phyloP scores from a whole-genome alignment of 1,140 invertebrate genomes.

The Diuraphis noxia region DNA sequence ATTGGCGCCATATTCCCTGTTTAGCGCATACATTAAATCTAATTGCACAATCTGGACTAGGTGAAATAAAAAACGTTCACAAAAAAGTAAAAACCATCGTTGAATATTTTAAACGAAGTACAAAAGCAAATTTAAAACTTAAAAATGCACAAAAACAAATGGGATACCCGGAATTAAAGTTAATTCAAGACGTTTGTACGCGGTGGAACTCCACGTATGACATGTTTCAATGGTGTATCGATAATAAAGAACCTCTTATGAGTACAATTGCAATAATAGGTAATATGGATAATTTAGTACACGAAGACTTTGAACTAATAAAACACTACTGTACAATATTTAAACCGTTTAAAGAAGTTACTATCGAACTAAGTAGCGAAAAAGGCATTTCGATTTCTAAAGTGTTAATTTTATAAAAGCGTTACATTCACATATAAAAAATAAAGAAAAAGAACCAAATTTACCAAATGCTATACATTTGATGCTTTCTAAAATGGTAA shows the following conservation, averaged over 20 bases:
- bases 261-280: constrained; percentile 36
- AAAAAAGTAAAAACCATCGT: constrained; percentile 54
- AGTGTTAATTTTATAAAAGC: not conserved
- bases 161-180: constrained; percentile 11
- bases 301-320: constrained; percentile 46
- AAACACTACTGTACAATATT: constrained; percentile 37
- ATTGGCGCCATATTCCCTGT: constrained; percentile 1
- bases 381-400: constrained; percentile 34
- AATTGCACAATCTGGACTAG: not conserved
- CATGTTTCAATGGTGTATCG: constrained; percentile 50
- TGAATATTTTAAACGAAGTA: constrained; percentile 53
- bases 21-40: not conserved
- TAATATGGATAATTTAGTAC: not conserved
- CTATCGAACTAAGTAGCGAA: constrained; percentile 35
- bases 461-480: not conserved
- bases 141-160: constrained; percentile 43
- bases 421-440: constrained; percentile 1
- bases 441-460: not conserved
- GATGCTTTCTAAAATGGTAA: constrained; percentile 17
- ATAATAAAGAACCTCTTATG: constrained; percentile 46
- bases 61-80: constrained; percentile 28
- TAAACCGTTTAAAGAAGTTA: constrained; percentile 48
- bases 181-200: constrained; percentile 55
- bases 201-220: constrained; percentile 55
- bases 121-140: constrained; percentile 34